Conservation (phyloP, 2,888 invertebrate genomes). For the Erebia aethiops region DNA sequence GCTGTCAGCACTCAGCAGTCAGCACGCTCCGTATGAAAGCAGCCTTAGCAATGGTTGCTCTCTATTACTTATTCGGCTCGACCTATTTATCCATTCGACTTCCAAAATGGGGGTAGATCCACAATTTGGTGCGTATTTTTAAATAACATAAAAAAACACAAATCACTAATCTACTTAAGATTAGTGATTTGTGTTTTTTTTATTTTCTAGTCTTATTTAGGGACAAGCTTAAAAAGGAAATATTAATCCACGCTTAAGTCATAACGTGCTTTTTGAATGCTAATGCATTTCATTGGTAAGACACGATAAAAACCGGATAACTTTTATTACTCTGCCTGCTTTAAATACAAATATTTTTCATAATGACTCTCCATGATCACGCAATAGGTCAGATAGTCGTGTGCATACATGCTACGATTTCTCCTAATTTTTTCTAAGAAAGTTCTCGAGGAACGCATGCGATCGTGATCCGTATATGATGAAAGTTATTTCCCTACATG, state of each 20-base stretch:
- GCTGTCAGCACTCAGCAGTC: no score
- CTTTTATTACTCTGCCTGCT: conserved; percentile 11
- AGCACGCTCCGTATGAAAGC: no score
- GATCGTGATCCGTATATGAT: conserved; percentile 63
- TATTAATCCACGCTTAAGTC: not conserved
- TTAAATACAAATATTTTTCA: conserved; percentile 11
- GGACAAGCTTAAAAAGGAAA: not conserved
- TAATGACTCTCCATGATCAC: conserved; percentile 15
- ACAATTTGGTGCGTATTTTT: not conserved
- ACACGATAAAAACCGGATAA: conserved; percentile 3
- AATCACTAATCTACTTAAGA: no score
- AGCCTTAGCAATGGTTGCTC: no score
- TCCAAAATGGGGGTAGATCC: no score
- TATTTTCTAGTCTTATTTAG: not conserved
- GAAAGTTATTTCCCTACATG: conserved; percentile 54
- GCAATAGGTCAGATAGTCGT: conserved; percentile 33
- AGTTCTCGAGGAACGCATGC: conserved; percentile 54
- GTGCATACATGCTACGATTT: conserved; percentile 50
- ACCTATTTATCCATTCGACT: no score
- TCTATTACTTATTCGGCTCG: no score
- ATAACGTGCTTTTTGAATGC: conserved; percentile 11
- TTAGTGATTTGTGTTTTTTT: not conserved
- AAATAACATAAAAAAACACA: no score
- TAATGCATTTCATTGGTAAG: conserved; percentile 6
- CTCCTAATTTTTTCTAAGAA: conserved; percentile 59